Evolutionary conservation across 2,888 invertebrate species (phyloP).

Genomic region (Pelosia muscerda): DNA sequence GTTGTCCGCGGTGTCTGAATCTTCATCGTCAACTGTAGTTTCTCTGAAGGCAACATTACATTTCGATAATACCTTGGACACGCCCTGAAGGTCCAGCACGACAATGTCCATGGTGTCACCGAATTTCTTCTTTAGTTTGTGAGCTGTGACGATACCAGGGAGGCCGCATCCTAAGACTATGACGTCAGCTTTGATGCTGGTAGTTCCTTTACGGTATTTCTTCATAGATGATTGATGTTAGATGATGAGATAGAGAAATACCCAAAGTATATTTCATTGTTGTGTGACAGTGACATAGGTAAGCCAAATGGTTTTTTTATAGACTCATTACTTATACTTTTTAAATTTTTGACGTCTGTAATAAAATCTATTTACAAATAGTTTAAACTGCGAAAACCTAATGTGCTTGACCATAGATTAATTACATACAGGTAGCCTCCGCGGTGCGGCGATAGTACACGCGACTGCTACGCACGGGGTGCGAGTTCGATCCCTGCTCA

Average conservation of each 20-base stretch:
- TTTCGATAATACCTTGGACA: conserved; percentile 47
- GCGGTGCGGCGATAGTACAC: too few species aligned
- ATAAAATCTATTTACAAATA: not conserved
- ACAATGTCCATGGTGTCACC: conserved; percentile 78
- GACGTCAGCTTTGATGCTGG: conserved; percentile 72
- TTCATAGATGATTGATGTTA: conserved; percentile 28
- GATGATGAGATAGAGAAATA: not conserved
- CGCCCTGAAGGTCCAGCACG: conserved; percentile 67
- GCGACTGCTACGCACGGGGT: too few species aligned
- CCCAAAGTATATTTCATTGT: conserved; percentile 16
- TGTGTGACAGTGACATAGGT: conserved; percentile 14
- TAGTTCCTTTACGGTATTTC: conserved; percentile 37
- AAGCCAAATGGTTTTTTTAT: not conserved
- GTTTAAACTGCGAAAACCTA: too few species aligned
- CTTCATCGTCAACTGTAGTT: not conserved
- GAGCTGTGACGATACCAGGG: conserved; percentile 78
- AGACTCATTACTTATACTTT: not conserved
- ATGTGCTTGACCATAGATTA: too few species aligned
- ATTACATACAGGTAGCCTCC: too few species aligned
- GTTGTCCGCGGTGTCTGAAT: conserved; percentile 17
- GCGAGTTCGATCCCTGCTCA: too few species aligned
- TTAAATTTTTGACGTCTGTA: not conserved
- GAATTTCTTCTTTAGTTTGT: conserved; percentile 77
- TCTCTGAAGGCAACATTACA: conserved; percentile 70
- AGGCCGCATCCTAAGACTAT: conserved; percentile 80